Conservation (phyloP, 2,888 invertebrate species). For the Pachydiplax longipennis region DNA sequence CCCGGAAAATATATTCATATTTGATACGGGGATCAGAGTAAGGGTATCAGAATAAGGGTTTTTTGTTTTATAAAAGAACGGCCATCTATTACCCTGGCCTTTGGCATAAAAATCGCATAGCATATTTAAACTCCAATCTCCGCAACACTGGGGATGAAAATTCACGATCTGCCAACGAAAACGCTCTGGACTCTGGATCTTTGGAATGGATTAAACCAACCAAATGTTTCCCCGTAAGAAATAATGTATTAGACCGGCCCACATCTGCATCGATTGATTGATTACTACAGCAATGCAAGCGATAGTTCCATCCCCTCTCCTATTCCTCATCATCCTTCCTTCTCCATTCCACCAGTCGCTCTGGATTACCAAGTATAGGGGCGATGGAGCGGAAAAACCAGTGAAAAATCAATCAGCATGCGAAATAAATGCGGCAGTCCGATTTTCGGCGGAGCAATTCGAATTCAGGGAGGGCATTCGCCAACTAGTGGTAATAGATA, state of each 20-base stretch:
- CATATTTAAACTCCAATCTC: neutral
- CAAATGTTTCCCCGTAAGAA: neutral
- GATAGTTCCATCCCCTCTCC: neutral
- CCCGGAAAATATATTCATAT: too few relatives aligned
- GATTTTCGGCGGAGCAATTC: neutral
- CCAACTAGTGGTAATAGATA: neutral
- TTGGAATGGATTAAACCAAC: neutral
- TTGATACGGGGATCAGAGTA: too few relatives aligned
- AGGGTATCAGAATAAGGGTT: too few relatives aligned
- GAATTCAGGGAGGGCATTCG: neutral
- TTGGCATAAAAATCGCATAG: neutral
- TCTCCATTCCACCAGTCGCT: neutral
- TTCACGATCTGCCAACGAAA: neutral
- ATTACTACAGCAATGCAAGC: neutral
- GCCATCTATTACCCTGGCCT: too few relatives aligned
- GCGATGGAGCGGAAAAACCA: neutral
- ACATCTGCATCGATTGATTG: neutral
- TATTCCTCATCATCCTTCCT: neutral
- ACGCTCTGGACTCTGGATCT: neutral
- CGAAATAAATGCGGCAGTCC: neutral
- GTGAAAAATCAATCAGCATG: neutral
- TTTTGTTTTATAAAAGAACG: too few relatives aligned
- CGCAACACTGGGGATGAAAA: neutral
- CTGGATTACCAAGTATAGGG: neutral
- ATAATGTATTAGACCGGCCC: neutral